phyloP scores from a whole-genome alignment of 92 coral and sea anemone genomes.

The Paragorgia papillata region DNA sequence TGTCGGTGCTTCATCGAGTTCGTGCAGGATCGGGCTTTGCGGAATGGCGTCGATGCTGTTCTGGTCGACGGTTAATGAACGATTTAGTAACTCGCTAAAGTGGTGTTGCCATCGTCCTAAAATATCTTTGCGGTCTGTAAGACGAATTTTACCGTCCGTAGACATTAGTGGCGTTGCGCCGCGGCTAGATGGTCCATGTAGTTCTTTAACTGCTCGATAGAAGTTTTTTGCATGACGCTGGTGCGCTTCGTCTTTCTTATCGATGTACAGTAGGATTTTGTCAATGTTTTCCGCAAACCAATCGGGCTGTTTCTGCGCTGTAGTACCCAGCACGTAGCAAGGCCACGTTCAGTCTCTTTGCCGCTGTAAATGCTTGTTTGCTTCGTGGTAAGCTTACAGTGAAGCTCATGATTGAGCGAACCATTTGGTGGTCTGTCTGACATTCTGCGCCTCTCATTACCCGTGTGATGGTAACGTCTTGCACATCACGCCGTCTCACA shows the following conservation, averaged over 20 bases:
- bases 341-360: constrained; percentile 42
- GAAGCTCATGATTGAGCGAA: constrained; percentile 23
- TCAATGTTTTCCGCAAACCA: constrained; percentile 35
- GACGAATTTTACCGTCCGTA: background rate
- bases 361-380: constrained; percentile 43
- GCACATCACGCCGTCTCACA: constrained; percentile 3
- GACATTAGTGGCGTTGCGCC: background rate
- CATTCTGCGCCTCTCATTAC: constrained; percentile 50
- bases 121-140: background rate
- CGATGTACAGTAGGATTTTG: constrained; percentile 15
- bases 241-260: background rate
- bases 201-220: constrained; percentile 23
- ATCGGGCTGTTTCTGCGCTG: constrained; percentile 7
- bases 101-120: background rate
- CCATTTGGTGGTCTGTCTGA: constrained; percentile 43
- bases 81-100: background rate
- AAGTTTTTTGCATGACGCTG: constrained; percentile 44
- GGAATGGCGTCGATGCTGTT: background rate
- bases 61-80: background rate
- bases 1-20: constrained; percentile 9
- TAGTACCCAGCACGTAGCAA: constrained; percentile 13
- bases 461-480: constrained; percentile 34
- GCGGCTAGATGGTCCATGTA: constrained; percentile 36
- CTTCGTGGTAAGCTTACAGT: constrained; percentile 35
- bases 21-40: background rate